A percentile compares a stretch with the other conserved stretches of the same genome.
Evolutionary conservation across 2,797 vertebrate genomes (phyloP).

Genomic region (Pipistrellus nathusii): DNA sequence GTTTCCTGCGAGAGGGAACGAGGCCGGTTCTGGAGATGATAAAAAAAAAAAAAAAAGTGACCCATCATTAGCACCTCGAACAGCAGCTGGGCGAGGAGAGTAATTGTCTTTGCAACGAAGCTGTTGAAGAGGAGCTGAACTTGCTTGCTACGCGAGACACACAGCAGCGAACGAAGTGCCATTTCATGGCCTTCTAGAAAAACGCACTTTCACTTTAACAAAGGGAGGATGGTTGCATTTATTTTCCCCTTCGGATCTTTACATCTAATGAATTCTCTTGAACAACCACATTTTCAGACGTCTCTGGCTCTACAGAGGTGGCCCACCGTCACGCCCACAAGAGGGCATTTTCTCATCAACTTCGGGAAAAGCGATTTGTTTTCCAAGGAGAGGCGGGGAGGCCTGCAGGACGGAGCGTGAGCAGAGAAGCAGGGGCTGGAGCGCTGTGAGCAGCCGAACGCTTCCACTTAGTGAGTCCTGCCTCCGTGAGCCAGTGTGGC

Average conservation of each 20-base stretch:
- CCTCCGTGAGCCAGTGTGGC: fast-evolving
- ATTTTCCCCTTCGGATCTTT: not conserved
- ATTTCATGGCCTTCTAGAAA: constrained; percentile 56
- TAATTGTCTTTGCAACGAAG: constrained; percentile 70
- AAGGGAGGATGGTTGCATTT: constrained; percentile 46
- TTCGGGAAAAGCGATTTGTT: constrained; percentile 75
- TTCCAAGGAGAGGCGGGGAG: constrained; percentile 58
- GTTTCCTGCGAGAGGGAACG: constrained; percentile 77
- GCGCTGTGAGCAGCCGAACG: constrained; percentile 17
- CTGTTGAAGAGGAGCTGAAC: constrained; percentile 62
- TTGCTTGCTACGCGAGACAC: constrained; percentile 40
- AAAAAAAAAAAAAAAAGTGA: constrained; percentile 62
- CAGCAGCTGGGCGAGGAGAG: constrained; percentile 75
- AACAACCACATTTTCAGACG: constrained; percentile 64
- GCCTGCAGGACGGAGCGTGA: not conserved
- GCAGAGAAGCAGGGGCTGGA: not conserved
- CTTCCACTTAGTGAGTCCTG: not conserved
- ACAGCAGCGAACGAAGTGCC: constrained; percentile 6
- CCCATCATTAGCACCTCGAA: constrained; percentile 71
- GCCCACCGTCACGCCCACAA: constrained; percentile 86
- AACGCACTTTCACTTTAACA: constrained; percentile 66
- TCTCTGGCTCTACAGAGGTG: constrained; percentile 71
- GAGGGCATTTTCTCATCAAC: constrained; percentile 88
- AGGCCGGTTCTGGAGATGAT: constrained; percentile 72
- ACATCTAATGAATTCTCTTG: constrained; percentile 48